These are phyloP conservation scores for Lerema accius DNA, from an alignment of 1,140 invertebrate species.

Conservation along the genomic window DNA sequence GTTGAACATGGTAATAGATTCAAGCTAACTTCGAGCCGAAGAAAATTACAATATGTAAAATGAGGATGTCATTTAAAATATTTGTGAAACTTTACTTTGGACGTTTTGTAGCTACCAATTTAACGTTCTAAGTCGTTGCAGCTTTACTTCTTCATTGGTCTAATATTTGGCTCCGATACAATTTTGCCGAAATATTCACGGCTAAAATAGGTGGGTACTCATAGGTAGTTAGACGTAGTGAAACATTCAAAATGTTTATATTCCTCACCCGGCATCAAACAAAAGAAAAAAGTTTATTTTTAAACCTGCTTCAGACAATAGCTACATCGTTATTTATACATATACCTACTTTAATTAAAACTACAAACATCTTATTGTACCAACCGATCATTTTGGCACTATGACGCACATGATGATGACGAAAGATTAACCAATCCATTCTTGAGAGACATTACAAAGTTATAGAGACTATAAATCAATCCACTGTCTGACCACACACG, in stretches of 20 bases:
- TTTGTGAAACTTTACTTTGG: not conserved
- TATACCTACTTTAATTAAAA: slow-evolving; percentile 11
- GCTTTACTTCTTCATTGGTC: too few species aligned
- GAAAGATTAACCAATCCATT: slow-evolving; percentile 48
- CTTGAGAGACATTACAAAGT: slow-evolving; percentile 46
- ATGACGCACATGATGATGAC: slow-evolving; percentile 55
- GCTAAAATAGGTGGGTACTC: too few species aligned
- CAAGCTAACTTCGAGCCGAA: slow-evolving; percentile 1
- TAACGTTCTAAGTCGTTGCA: too few species aligned
- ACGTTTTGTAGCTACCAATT: not conserved
- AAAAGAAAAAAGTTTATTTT: too few species aligned
- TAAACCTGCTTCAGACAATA: not conserved
- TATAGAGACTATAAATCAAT: slow-evolving; percentile 49
- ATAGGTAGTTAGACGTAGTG: too few species aligned
- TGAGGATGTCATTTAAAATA: not conserved
- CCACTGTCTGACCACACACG: slow-evolving; percentile 50
- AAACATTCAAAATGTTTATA: too few species aligned
- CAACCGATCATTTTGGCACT: slow-evolving; percentile 44
- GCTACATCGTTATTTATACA: slow-evolving; percentile 12
- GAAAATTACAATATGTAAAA: slow-evolving; percentile 5
- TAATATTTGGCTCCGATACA: too few species aligned
- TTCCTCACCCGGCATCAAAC: too few species aligned
- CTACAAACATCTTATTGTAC: slow-evolving; percentile 30
- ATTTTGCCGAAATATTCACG: too few species aligned
- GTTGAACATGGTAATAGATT: slow-evolving; percentile 10